Conservation (phyloP, 2,797 vertebrate species). For the Anisognathus igniventris region DNA sequence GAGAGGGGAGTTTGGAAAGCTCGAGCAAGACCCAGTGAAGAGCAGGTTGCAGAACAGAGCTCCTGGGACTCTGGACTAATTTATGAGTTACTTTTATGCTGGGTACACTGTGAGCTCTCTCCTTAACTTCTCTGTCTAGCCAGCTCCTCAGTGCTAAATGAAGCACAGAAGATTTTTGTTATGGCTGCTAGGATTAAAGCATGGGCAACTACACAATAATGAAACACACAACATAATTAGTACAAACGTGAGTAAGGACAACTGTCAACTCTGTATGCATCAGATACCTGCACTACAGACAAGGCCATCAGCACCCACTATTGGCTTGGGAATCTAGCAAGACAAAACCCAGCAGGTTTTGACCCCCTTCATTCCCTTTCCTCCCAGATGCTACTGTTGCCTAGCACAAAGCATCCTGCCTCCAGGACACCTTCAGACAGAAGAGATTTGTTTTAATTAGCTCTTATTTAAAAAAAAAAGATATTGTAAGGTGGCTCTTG, state of each 20-base stretch:
- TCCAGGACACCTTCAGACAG: background rate
- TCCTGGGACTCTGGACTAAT: background rate
- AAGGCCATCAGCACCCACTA: background rate
- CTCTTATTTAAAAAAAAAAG: background rate
- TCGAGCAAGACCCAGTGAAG: background rate
- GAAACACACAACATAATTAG: background rate
- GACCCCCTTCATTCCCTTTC: background rate
- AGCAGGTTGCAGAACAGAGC: background rate
- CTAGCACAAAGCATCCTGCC: background rate
- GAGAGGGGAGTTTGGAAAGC: background rate
- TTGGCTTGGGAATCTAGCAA: background rate
- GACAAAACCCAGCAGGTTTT: background rate
- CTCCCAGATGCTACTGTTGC: background rate
- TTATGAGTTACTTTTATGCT: background rate
- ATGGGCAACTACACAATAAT: background rate
- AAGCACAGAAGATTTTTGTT: background rate
- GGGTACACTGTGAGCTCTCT: background rate
- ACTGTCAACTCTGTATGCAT: background rate
- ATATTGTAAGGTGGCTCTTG: background rate
- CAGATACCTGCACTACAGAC: background rate
- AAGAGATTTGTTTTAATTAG: slow-evolving; percentile 32
- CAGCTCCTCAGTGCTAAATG: background rate
- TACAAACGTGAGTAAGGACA: background rate
- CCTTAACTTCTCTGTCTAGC: background rate
- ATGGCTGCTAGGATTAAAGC: background rate